Evolutionary conservation across 1,140 invertebrate species (phyloP), one percentile per base, ranked within the genome.

Genomic region (Drosophila lini): DNA sequence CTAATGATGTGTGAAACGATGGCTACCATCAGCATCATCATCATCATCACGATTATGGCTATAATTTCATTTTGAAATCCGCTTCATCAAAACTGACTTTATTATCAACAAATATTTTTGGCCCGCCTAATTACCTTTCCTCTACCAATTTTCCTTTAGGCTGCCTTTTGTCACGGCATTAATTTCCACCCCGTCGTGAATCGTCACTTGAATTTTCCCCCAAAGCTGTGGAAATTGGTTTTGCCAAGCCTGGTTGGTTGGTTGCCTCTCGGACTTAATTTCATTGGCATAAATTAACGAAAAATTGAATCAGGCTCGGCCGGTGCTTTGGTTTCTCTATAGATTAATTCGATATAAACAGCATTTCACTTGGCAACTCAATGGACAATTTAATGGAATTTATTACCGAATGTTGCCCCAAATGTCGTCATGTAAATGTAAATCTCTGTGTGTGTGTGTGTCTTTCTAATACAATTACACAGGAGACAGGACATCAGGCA

Each of bases 1-100:
- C 67, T 90, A 89, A 89, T 89, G 84, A 90, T 90, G 85, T 90
- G 84, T 84, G 79, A 89, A 89, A 90, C 78, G 80, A 80, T 71
- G 83, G 73, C 59, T 78, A 68, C 65, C 67, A 52, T 64, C 47
- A 42, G 50, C 4, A 45, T 34, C 32, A 34, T 47, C 16, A 19
- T 69, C 77, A 67, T 64, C 60, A 55, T 60, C 74, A 65, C 68
- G 68, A 69, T 69, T 69, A 52, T 28, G 13, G 10, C n/a, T 15
- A 74, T 57, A 75, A 75, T 74, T 63, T 40, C 36, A 69, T 69
- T 69, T 62, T 62, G 34, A 25, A 78, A 57, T 78, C 40, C 48
- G 34, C 11, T 44, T 70, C 56, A 77, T 78, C 74, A 77, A 77
- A 78, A 34, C 19, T 28, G 42, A 44, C 74, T 78, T 57, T 67